Evolutionary conservation across 2,888 invertebrate species (phyloP).

Genomic region (Piscicola geometra): DNA sequence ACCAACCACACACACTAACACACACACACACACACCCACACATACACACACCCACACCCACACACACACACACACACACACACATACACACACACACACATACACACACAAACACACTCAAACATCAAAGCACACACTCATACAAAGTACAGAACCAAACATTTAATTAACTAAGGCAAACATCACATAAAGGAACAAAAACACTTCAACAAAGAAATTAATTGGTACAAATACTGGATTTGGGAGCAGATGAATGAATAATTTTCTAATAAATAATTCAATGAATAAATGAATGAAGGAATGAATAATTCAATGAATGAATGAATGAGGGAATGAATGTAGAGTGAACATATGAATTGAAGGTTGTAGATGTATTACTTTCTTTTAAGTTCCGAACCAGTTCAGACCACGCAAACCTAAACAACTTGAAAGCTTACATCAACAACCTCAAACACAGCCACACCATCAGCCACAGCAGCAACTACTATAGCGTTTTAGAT

Average conservation of each 20-base stretch:
- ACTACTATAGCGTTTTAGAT: too few species aligned
- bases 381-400: background rate
- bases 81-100: background rate
- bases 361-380: background rate
- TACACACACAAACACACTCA: too few species aligned
- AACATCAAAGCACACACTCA: too few species aligned
- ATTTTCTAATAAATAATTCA: background rate
- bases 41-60: background rate
- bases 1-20: background rate
- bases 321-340: background rate
- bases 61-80: slow-evolving; percentile 10
- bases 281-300: background rate
- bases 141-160: background rate
- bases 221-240: background rate
- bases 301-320: slow-evolving; percentile 3
- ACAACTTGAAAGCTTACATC: background rate
- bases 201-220: background rate
- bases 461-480: too few species aligned
- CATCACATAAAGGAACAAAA: background rate
- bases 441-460: too few species aligned
- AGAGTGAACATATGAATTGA: background rate
- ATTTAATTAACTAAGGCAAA: background rate
- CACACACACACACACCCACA: background rate
- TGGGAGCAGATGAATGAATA: background rate
- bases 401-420: background rate